Conservation (phyloP, 2,797 vertebrate genomes). For the Bovichtus variegatus region DNA sequence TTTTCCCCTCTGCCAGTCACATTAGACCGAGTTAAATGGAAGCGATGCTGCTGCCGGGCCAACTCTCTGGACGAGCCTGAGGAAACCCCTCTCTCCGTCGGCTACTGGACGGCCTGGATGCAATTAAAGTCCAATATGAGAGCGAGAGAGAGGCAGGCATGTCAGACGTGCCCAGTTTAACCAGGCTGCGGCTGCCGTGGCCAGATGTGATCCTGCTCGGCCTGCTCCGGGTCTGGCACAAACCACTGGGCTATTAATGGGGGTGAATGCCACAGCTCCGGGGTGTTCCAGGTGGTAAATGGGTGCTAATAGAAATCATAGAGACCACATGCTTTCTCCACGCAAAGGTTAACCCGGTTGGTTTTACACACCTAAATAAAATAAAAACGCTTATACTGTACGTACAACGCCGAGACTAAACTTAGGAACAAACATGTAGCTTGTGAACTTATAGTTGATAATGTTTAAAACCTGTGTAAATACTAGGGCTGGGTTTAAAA, state of each 20-base stretch:
- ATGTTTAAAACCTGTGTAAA: constrained; percentile 32
- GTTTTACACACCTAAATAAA: constrained; percentile 37
- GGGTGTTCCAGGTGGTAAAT: constrained; percentile 72
- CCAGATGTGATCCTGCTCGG: constrained; percentile 68
- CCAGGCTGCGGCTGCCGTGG: constrained; percentile 57
- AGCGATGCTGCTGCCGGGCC: constrained; percentile 26
- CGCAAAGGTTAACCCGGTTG: constrained; percentile 40
- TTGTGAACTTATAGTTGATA: not conserved
- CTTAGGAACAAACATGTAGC: constrained; percentile 11
- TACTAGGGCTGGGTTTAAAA: not conserved
- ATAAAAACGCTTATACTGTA: not conserved
- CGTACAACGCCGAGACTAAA: constrained; percentile 13
- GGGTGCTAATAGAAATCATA: constrained; percentile 57
- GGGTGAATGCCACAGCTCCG: constrained; percentile 54
- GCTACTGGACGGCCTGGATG: constrained; percentile 68
- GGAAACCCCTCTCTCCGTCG: constrained; percentile 65
- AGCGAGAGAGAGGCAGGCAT: constrained; percentile 29
- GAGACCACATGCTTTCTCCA: constrained; percentile 42
- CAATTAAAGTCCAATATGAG: constrained; percentile 74
- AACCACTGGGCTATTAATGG: constrained; percentile 52
- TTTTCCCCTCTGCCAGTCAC: constrained; percentile 53
- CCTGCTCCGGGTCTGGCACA: constrained; percentile 43
- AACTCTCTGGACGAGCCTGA: constrained; percentile 51
- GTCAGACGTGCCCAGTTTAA: constrained; percentile 53
- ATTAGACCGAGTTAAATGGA: constrained; percentile 42